Evolutionary conservation across 2,113 vertebrate genomes (phyloP), one percentile per base, ranked within the genome.

Genomic region (Calidris pugnax): DNA sequence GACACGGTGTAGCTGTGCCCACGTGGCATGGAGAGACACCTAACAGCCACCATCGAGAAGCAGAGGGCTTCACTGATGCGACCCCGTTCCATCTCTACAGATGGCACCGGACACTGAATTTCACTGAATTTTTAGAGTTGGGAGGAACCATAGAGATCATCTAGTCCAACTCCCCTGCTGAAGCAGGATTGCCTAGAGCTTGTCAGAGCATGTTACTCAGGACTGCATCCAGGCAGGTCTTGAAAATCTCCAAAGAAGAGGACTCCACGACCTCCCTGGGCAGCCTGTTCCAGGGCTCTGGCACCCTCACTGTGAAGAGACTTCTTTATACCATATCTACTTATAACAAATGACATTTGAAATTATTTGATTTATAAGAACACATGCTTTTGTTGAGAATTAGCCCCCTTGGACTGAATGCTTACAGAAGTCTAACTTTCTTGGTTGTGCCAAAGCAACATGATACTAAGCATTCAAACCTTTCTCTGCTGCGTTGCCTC

Each of bases 21-120:
- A n/a, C 1, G 4, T 1, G 3, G 30, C 26, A 9, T 1, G 6
- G 55, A 14, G 14, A 0, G 12, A 43, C 62, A 77, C 50, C 51
- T 14, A 50, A 66, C 32, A 28, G 14, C 57, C 2, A 3, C 32
- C 3, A 4, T 37, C 2, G 4, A 87, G 60, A 19, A 45, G 48
- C 41, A 47, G 60, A 80, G 9, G 23, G 24, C 51, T 82, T 67
- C 64, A 33, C 35, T 4, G 2, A 8, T 4, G 26, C 1, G 2
- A 59, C 33, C 43, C 28, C 9, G 7, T 35, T 71, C 50, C 24
- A 39, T 10, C 56, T 45, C 50, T 11, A 45, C 12, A 59, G 30
- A 57, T 1, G 2, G 22, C 47, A 50, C 13, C 5, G 1, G 35
- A 20, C 0, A 63, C 47, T 39, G 37, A 39, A 39, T 39, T 39